Conservation (phyloP, 2,797 vertebrate species). For the Ispidina picta region DNA sequence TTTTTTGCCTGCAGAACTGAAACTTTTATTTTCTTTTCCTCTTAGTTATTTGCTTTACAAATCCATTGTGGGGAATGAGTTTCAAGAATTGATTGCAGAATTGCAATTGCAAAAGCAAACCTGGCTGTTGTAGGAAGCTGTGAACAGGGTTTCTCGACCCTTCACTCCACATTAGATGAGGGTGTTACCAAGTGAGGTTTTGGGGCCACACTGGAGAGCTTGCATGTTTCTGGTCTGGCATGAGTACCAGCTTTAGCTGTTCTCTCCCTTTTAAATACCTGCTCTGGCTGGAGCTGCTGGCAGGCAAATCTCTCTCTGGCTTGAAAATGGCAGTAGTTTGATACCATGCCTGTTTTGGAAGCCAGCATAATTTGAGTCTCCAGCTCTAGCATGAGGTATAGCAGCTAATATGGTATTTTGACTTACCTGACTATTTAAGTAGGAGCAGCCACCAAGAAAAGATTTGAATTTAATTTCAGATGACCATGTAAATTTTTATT, state of each 20-base stretch:
- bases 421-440: neutral
- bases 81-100: neutral
- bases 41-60: neutral
- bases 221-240: fast-evolving
- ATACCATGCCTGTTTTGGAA: neutral
- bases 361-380: neutral
- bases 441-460: neutral
- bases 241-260: neutral
- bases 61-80: neutral
- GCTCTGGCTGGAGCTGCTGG: neutral
- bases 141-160: neutral
- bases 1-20: neutral
- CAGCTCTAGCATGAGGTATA: neutral
- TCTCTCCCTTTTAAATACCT: neutral
- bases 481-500: neutral
- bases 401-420: neutral
- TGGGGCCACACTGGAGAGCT: neutral
- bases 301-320: neutral
- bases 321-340: neutral
- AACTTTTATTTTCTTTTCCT: neutral
- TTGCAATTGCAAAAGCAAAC: neutral
- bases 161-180: neutral
- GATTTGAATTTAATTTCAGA: neutral
- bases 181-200: neutral
- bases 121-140: neutral